Conservation (phyloP, 2,113 vertebrate genomes). For the Ahaetulla prasina region DNA sequence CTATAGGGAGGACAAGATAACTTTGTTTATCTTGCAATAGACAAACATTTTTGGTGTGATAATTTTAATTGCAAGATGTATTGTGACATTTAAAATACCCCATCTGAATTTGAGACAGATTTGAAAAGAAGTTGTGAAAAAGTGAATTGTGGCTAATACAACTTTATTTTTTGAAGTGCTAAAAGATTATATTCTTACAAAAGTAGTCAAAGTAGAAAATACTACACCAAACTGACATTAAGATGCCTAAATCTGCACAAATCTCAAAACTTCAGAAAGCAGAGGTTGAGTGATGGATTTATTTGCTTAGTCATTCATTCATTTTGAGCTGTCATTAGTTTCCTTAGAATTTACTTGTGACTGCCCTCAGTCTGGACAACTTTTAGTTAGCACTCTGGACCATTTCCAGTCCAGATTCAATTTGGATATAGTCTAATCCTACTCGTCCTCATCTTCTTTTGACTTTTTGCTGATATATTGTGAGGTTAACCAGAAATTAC, state of each 20-base stretch:
- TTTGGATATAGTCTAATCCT: background rate
- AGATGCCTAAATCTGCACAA: background rate
- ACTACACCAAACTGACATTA: background rate
- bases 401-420: background rate
- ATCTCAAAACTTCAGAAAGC: background rate
- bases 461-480: background rate
- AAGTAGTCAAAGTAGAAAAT: background rate
- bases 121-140: background rate
- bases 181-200: background rate
- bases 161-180: background rate
- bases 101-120: background rate
- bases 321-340: background rate
- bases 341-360: background rate
- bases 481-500: background rate
- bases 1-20: background rate
- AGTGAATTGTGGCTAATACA: background rate
- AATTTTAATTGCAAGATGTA: background rate
- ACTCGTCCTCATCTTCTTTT: background rate
- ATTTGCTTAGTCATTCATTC: background rate
- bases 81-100: background rate
- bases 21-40: background rate
- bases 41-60: background rate
- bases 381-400: background rate
- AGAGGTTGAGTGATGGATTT: background rate
- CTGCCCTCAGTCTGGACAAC: background rate